phyloP scores from a whole-genome alignment of 2,888 invertebrate species.

The Caenorhabditis panamensis region DNA sequence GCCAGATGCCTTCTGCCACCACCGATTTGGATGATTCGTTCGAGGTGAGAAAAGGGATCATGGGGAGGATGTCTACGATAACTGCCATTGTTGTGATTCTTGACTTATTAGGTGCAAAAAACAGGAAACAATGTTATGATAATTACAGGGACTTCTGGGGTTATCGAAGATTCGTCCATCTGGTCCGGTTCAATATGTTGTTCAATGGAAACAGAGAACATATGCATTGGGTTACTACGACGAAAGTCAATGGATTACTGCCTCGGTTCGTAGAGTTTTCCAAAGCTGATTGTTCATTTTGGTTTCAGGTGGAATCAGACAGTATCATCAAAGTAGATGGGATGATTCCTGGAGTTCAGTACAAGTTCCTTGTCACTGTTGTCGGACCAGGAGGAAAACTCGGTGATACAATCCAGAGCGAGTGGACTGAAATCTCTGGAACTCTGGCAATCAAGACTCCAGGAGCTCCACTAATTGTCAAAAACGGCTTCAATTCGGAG shows the following conservation, averaged over 20 bases:
- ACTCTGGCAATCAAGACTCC: constrained; percentile 45
- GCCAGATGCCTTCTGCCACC: constrained; percentile 71
- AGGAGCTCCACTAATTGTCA: constrained; percentile 64
- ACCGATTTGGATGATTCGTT: constrained; percentile 69
- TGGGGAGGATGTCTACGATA: constrained; percentile 8
- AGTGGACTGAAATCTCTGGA: constrained; percentile 72
- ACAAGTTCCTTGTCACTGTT: constrained; percentile 75
- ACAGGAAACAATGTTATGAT: neutral
- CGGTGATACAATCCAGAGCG: constrained; percentile 72
- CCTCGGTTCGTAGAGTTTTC: constrained; percentile 71
- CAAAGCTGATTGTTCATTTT: neutral
- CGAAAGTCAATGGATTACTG: constrained; percentile 79
- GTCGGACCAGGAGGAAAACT: constrained; percentile 76
- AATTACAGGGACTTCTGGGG: constrained; percentile 65
- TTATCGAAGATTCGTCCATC: constrained; percentile 61
- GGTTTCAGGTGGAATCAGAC: constrained; percentile 74
- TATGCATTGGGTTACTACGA: constrained; percentile 67
- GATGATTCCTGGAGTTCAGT: constrained; percentile 77
- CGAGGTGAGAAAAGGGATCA: constrained; percentile 55
- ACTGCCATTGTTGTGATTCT: constrained; percentile 52
- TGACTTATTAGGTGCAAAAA: constrained; percentile 30
- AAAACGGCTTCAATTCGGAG: constrained; percentile 74
- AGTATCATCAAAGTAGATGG: constrained; percentile 74
- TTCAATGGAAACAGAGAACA: constrained; percentile 74
- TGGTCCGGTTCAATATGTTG: constrained; percentile 64